Conservation (phyloP, 2,113 vertebrate genomes). For the Gracilinanus agilis region DNA sequence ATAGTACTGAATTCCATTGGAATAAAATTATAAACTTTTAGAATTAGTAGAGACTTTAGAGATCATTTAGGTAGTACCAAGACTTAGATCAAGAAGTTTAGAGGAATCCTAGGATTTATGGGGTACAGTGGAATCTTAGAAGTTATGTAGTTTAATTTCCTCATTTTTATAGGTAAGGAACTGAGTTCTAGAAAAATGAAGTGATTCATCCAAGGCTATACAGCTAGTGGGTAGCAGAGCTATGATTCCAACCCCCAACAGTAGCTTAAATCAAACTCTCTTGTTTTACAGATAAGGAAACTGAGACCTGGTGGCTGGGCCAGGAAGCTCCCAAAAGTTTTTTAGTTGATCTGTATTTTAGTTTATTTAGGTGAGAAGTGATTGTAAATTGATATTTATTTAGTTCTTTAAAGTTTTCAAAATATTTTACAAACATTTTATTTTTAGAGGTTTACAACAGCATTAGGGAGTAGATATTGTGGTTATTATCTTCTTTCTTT, state of each 20-base stretch:
- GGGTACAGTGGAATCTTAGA: not conserved
- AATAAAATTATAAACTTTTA: not conserved
- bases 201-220: not conserved
- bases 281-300: not conserved
- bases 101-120: too few species aligned
- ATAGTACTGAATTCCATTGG: not conserved
- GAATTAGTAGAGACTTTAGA: not conserved
- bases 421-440: too few species aligned
- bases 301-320: not conserved
- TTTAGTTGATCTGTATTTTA: too few species aligned
- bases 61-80: not conserved
- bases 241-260: not conserved
- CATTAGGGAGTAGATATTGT: too few species aligned
- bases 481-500: too few species aligned
- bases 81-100: not conserved
- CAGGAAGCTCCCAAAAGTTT: not conserved
- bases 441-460: too few species aligned
- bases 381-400: too few species aligned
- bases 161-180: not conserved
- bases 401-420: too few species aligned
- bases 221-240: not conserved
- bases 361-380: too few species aligned
- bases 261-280: not conserved
- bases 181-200: not conserved
- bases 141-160: not conserved